Percentiles rank a stretch among this genome's conserved stretches.
Evolutionary conservation across 92 coral and sea anemone genomes (phyloP).

Genomic region (Parazoanthus swiftii): DNA sequence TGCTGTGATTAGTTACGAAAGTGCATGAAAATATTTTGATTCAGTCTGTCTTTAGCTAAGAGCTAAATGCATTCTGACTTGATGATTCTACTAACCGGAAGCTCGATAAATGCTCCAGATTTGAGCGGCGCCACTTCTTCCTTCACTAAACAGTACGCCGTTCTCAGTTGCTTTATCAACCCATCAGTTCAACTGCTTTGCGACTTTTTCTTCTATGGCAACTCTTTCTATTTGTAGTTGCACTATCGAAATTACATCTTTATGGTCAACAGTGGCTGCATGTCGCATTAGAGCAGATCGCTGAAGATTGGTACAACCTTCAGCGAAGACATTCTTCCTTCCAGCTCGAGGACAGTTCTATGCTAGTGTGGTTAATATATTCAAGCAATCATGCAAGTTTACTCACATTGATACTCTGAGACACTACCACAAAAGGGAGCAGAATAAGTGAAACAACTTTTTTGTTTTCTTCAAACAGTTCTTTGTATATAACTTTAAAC

Average conservation of each 20-base stretch:
- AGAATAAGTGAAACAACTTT: too few relatives aligned
- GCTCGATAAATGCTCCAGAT: slow-evolving; percentile 33
- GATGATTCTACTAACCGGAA: slow-evolving; percentile 41
- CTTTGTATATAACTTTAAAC: too few relatives aligned
- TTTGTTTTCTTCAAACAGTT: too few relatives aligned
- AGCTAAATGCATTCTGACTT: slow-evolving; percentile 25
- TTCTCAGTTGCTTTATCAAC: slow-evolving; percentile 43
- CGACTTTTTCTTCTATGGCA: slow-evolving; percentile 28
- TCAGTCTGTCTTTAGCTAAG: slow-evolving; percentile 4
- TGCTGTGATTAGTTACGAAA: slow-evolving; percentile 23
- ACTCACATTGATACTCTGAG: too few relatives aligned
- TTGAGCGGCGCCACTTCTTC: slow-evolving; percentile 43
- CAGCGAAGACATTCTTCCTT: slow-evolving; percentile 48
- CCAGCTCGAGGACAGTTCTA: neutral
- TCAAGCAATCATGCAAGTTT: too few relatives aligned
- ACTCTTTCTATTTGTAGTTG: slow-evolving; percentile 40
- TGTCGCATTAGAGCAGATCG: slow-evolving; percentile 39
- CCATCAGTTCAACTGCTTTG: neutral
- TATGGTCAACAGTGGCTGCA: slow-evolving; percentile 40
- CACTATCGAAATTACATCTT: slow-evolving; percentile 36
- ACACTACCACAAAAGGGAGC: too few relatives aligned
- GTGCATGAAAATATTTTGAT: slow-evolving; percentile 18
- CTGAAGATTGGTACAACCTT: slow-evolving; percentile 39
- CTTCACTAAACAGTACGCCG: slow-evolving; percentile 36
- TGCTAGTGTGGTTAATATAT: too few relatives aligned